These are phyloP conservation scores for Notothenia rossii DNA, from an alignment of 2,113 vertebrate genomes.

Conservation along the genomic window DNA sequence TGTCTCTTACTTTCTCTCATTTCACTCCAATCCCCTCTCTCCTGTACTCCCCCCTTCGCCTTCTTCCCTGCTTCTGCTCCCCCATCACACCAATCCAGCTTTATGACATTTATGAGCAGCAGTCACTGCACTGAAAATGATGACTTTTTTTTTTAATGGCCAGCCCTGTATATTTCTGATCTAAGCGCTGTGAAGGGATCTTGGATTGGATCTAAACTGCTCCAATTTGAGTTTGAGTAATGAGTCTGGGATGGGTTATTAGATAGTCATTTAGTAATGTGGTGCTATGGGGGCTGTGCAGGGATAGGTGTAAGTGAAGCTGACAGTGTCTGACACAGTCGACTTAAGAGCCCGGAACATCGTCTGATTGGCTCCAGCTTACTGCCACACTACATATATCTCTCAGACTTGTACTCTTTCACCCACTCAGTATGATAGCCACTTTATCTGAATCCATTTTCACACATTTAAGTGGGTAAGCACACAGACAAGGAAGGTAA, in stretches of 20 bases:
- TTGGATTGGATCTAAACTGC: slow-evolving; percentile 57
- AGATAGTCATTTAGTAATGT: slow-evolving; percentile 61
- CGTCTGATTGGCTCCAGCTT: slow-evolving; percentile 27
- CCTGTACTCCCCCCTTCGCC: neutral
- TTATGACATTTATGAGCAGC: slow-evolving; percentile 62
- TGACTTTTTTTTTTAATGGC: slow-evolving; percentile 38
- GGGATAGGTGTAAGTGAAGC: slow-evolving; percentile 57
- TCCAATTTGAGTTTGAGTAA: slow-evolving; percentile 63
- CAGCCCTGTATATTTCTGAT: slow-evolving; percentile 43
- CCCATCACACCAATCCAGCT: slow-evolving; percentile 33
- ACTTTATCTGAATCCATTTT: slow-evolving; percentile 21
- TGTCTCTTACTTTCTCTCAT: neutral
- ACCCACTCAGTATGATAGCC: neutral
- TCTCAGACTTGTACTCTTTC: neutral
- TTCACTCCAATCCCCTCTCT: neutral
- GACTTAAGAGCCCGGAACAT: slow-evolving; percentile 29
- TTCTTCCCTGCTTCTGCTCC: too few species aligned
- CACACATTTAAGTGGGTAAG: slow-evolving; percentile 23
- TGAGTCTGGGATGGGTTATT: slow-evolving; percentile 68
- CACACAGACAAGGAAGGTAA: slow-evolving; percentile 10
- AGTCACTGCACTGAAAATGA: slow-evolving; percentile 46
- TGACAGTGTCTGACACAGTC: slow-evolving; percentile 47
- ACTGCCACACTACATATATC: neutral
- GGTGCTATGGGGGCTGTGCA: slow-evolving; percentile 17
- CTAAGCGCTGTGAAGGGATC: slow-evolving; percentile 34